Conservation (phyloP, 1,140 invertebrate genomes). For the Trachymyrmex septentrionalis region DNA sequence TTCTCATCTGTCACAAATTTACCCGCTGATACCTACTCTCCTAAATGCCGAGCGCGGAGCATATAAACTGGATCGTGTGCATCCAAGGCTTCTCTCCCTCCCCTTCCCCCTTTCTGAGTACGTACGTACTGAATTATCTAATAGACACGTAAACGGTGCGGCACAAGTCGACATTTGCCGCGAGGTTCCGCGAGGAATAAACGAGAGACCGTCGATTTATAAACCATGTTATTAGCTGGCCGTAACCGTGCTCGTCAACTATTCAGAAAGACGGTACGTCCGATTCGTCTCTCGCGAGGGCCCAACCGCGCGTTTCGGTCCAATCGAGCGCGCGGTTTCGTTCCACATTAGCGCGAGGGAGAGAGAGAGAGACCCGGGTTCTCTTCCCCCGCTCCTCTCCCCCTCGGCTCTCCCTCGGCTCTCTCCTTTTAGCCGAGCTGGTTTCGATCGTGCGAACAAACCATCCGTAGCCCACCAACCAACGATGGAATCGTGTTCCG, state of each 20-base stretch:
- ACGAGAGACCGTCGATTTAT: conserved; percentile 60
- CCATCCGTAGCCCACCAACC: conserved; percentile 77
- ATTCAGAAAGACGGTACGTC: conserved; percentile 69
- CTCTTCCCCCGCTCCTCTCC: conserved; percentile 42
- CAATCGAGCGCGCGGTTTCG: conserved; percentile 69
- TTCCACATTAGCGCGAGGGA: conserved; percentile 66
- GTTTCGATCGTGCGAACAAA: conserved; percentile 78
- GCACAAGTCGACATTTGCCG: background rate
- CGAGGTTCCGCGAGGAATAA: conserved; percentile 45
- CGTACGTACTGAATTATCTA: conserved; percentile 22
- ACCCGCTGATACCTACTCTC: background rate
- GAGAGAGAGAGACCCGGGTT: conserved; percentile 14
- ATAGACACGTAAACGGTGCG: background rate
- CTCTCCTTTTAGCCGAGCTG: conserved; percentile 74
- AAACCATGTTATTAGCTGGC: conserved; percentile 67
- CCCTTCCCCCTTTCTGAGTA: background rate
- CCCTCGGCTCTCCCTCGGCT: conserved; percentile 39
- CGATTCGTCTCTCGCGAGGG: conserved; percentile 47
- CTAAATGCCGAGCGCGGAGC: background rate
- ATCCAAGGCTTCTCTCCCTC: background rate
- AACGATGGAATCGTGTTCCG: conserved; percentile 77
- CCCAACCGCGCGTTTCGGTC: conserved; percentile 29
- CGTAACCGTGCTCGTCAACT: conserved; percentile 60
- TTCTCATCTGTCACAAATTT: background rate
- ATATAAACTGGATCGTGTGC: conserved; percentile 8